Evolutionary conservation across 2,888 invertebrate species (phyloP).

Genomic region (Heliothis peltigera): DNA sequence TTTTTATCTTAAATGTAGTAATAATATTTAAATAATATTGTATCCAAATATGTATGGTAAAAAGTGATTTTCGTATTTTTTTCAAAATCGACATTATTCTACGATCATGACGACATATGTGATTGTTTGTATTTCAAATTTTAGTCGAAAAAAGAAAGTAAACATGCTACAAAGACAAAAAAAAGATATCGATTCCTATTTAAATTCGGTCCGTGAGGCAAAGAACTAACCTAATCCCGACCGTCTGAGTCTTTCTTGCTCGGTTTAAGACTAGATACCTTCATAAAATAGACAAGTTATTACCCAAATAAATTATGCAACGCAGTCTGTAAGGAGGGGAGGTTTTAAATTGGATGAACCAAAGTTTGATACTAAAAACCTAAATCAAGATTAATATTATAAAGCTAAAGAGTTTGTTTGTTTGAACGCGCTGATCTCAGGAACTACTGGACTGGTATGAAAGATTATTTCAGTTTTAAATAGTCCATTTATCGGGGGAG

Average conservation of each 20-base stretch:
- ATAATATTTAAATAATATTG: no score
- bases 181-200: conserved; percentile 1
- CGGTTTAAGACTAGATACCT: neutral
- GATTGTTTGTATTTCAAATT: neutral
- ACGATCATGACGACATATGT: no score
- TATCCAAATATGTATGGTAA: no score
- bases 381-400: no score
- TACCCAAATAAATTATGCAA: neutral
- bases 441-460: no score
- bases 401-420: no score
- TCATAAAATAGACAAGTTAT: neutral
- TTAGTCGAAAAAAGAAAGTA: neutral
- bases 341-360: neutral
- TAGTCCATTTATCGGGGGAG: no score
- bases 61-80: no score
- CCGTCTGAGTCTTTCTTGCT: conserved; percentile 5
- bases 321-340: neutral
- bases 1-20: no score
- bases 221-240: neutral
- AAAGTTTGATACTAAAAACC: neutral
- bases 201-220: neutral
- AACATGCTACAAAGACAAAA: neutral
- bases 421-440: no score
- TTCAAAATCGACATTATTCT: no score
- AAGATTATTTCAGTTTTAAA: no score